These are phyloP conservation scores for Teleogryllus occipitalis DNA, from an alignment of 1,140 invertebrate genomes.

Conservation along the genomic window DNA sequence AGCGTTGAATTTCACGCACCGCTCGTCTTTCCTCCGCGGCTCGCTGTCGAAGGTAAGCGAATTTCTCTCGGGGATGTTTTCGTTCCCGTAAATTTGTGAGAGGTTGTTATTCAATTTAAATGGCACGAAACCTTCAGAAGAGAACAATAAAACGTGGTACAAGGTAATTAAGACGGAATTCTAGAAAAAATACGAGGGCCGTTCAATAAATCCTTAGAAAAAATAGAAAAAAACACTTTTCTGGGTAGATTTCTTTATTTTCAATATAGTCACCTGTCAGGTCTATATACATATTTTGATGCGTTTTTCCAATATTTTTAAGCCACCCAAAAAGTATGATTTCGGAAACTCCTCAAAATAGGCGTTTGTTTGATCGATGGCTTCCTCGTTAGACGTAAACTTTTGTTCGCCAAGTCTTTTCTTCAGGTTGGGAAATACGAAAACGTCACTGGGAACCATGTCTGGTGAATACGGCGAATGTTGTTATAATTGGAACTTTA, in stretches of 20 bases:
- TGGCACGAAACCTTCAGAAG: too few species aligned
- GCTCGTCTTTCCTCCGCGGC: too few species aligned
- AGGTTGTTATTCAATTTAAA: too few species aligned
- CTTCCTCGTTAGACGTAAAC: conserved; percentile 16
- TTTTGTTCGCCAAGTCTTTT: conserved; percentile 15
- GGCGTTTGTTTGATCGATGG: conserved; percentile 18
- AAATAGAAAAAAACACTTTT: not conserved
- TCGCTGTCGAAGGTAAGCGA: too few species aligned
- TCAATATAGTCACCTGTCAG: conserved; percentile 24
- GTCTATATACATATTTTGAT: conserved; percentile 22
- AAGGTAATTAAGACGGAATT: too few species aligned
- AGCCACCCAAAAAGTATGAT: conserved; percentile 22
- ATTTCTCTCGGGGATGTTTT: too few species aligned
- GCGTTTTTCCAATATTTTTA: conserved; percentile 24
- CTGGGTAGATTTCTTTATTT: not conserved
- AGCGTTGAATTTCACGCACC: too few species aligned
- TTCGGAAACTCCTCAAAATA: conserved; percentile 25
- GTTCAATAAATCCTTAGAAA: conserved; percentile 12
- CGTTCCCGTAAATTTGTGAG: too few species aligned
- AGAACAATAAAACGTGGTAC: too few species aligned
- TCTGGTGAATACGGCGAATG: conserved; percentile 40
- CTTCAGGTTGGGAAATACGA: conserved; percentile 29
- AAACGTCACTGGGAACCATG: conserved; percentile 36
- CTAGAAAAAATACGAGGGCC: not conserved
- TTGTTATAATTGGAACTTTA: conserved; percentile 36